Percentiles rank a stretch among this genome's conserved stretches.
Evolutionary conservation across 2,797 vertebrate genomes (phyloP).

Genomic region (Remorina albescens): DNA sequence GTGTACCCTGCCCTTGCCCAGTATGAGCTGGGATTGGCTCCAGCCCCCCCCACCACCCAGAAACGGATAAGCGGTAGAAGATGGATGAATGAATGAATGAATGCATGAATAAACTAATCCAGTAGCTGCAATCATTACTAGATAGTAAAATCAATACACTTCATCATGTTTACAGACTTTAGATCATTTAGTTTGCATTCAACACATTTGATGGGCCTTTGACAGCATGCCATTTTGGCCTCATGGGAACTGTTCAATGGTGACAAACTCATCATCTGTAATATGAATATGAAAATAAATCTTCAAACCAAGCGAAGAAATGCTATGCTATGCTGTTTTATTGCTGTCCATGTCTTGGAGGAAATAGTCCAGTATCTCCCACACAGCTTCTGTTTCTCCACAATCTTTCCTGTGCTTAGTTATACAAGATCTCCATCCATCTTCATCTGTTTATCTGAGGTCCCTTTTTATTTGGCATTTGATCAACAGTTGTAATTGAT

Average conservation of each 20-base stretch:
- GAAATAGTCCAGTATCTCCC: conserved; percentile 55
- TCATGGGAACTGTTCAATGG: conserved; percentile 11
- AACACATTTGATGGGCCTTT: conserved; percentile 8
- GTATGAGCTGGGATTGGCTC: no score
- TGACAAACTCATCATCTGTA: conserved; percentile 11
- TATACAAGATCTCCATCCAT: conserved; percentile 45
- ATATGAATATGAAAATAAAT: conserved; percentile 14
- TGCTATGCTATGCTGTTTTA: conserved; percentile 10
- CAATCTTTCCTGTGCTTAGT: conserved; percentile 38
- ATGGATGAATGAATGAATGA: no score
- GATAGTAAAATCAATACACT: neutral
- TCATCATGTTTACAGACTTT: conserved; percentile 14
- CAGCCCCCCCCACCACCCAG: no score
- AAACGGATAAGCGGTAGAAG: no score
- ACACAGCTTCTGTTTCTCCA: conserved; percentile 64
- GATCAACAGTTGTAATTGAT: conserved; percentile 28
- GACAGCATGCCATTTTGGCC: conserved; percentile 12
- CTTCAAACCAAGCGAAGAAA: conserved; percentile 21
- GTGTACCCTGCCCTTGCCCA: no score
- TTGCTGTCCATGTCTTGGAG: conserved; percentile 5
- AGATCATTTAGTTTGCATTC: conserved; percentile 2
- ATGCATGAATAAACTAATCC: no score
- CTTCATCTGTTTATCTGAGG: no score
- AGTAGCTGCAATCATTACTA: neutral
- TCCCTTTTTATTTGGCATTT: conserved; percentile 37